A percentile compares a stretch with the other conserved stretches of the same genome.
Evolutionary conservation across 2,888 invertebrate genomes (phyloP).

Genomic region (Ashinkailepas kermadecensis): DNA sequence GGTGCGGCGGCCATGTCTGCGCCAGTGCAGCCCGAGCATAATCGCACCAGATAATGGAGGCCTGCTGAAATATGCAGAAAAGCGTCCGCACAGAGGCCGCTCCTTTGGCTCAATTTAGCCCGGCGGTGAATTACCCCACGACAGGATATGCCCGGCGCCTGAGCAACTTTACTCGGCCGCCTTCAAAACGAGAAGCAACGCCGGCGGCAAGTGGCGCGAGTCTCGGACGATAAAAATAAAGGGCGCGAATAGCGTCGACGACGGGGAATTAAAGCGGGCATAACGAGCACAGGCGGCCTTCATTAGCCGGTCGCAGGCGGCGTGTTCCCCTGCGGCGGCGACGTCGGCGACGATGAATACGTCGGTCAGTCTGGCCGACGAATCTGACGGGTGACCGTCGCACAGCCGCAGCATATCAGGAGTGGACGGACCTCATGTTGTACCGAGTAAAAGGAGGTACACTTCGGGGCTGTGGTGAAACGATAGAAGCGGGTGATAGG

Average conservation of each 20-base stretch:
- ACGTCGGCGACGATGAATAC: too few species aligned
- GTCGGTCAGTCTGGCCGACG: too few species aligned
- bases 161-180: neutral
- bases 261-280: neutral
- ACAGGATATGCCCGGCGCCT: too few species aligned
- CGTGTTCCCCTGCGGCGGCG: too few species aligned
- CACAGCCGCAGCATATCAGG: too few species aligned
- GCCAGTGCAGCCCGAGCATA: neutral
- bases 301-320: neutral
- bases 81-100: neutral
- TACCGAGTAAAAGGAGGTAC: too few species aligned
- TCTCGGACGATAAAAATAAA: neutral
- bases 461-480: too few species aligned
- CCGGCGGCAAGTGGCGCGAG: neutral
- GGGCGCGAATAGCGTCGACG: neutral
- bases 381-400: too few species aligned
- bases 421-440: too few species aligned
- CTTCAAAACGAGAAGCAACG: neutral
- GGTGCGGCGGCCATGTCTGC: neutral
- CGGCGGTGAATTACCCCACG: neutral
- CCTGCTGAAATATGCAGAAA: neutral
- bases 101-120: neutral
- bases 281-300: neutral
- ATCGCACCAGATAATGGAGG: neutral
- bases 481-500: too few species aligned